Conservation (phyloP, 2,113 vertebrate genomes). For the Phylloscopus whistleri region DNA sequence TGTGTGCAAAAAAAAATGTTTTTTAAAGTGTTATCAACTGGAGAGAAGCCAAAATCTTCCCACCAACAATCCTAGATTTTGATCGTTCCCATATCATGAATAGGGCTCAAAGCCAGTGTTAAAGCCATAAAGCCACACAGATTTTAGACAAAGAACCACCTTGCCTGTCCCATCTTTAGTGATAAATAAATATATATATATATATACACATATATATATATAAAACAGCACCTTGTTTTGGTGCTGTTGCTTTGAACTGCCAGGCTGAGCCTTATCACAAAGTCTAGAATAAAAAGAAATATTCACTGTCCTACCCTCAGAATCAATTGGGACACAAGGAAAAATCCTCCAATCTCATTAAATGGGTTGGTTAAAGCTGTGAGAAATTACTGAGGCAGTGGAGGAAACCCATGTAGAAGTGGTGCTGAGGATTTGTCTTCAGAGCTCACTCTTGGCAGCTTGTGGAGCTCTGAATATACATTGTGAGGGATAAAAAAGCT, state of each 20-base stretch:
- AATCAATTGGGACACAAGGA: neutral
- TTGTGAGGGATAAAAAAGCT: neutral
- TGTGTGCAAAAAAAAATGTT: neutral
- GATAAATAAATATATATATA: neutral
- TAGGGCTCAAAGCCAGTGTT: neutral
- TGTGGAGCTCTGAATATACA: neutral
- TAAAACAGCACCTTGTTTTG: neutral
- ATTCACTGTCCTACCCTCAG: neutral
- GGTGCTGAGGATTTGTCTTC: neutral
- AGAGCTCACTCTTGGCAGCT: neutral
- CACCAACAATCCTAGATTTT: neutral
- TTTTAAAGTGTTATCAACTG: neutral
- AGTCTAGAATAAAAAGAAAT: neutral
- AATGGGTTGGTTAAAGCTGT: neutral
- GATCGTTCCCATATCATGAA: neutral
- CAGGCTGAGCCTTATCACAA: neutral
- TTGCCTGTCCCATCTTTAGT: neutral
- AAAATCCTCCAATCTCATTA: neutral
- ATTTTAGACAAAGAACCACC: neutral
- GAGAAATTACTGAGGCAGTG: neutral
- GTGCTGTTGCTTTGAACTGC: neutral
- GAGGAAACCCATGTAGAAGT: neutral
- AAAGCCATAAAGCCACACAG: neutral
- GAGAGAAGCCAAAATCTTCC: neutral
- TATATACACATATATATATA: too few relatives aligned